A percentile compares a stretch with the other conserved stretches of the same genome.
phyloP scores from a whole-genome alignment of 2,888 invertebrate species.

The Caenorhabditis imperialis region DNA sequence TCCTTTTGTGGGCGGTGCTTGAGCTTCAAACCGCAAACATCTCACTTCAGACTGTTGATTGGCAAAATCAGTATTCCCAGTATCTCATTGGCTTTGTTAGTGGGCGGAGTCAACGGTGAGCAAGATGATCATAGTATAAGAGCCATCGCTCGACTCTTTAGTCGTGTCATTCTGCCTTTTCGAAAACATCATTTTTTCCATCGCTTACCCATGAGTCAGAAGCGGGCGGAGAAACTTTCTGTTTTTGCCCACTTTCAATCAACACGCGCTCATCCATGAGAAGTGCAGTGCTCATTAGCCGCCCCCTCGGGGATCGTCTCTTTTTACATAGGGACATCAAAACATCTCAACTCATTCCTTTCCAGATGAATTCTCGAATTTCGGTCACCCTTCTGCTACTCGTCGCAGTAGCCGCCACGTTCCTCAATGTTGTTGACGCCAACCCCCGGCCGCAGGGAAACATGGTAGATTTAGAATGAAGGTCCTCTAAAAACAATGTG shows the following conservation, averaged over 20 bases:
- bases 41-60: conserved; percentile 24
- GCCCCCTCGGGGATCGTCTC: conserved; percentile 45
- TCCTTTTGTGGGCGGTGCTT: conserved; percentile 26
- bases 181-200: conserved; percentile 13
- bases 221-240: conserved; percentile 20
- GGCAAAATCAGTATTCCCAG: conserved; percentile 36
- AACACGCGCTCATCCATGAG: conserved; percentile 45
- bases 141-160: too few species aligned
- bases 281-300: conserved; percentile 48
- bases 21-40: conserved; percentile 6
- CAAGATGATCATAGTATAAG: too few species aligned
- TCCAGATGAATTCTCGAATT: conserved; percentile 56
- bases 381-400: conserved; percentile 52
- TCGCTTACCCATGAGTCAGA: conserved; percentile 28
- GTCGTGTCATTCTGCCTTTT: too few species aligned
- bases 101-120: conserved; percentile 20
- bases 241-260: conserved; percentile 33
- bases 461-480: conserved; percentile 13
- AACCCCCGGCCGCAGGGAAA: conserved; percentile 35
- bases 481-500: background rate
- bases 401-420: conserved; percentile 27
- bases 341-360: conserved; percentile 38
- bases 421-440: conserved; percentile 30
- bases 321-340: conserved; percentile 25
- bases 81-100: conserved; percentile 38